Base-by-base conservation (phyloP, 2,888 invertebrate species). In the Mechanitis mazaeus region DNA sequence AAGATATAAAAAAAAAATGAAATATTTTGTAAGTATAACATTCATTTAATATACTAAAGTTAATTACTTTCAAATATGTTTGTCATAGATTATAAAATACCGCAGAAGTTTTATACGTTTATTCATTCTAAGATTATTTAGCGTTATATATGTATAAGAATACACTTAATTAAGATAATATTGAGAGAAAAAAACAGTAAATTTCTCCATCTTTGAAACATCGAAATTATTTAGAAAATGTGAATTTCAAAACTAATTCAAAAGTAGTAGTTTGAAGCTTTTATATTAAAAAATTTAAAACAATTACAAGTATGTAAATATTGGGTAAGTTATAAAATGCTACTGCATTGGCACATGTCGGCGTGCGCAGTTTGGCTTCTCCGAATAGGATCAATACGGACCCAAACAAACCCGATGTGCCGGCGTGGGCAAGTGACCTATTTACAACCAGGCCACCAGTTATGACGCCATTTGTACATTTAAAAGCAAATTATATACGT, bases 341-440 rank as follows among this genome's bases (percentile, higher is more conserved):
- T 42, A 58, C 67, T 70, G 68, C 70, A 68, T 68, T 65, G 64
- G 68, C 65, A 67, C 50, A 54, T 61, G 61, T 56, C 73, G 85
- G 86, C 84, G 85, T 81, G 84, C 87, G 86, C 87, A 85, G 72
- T 68, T 67, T 70, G 73, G 71, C 69, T 61, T 55, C 61, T 64
- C 65, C 60, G 58, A 54, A 60, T 47, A 56, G 76, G 83, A 86
- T 89, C 89, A 83, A 88, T 88, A 88, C 77, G 75, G 84, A 89
- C 88, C 89, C 88, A 89, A 89, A 89, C 88, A 88, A 87, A 84
- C 82, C 75, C 73, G 58, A 77, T 73, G 72, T 75, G 78, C 78
- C 79, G 78, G 78, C 79, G 78, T 84, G 84, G 81, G 83, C 86
- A 78, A 81, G 72, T 88, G 87, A 87, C 88, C 88, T 81, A 88